phyloP scores from a whole-genome alignment of 2,888 invertebrate species.

The Apotomis betuletana region DNA sequence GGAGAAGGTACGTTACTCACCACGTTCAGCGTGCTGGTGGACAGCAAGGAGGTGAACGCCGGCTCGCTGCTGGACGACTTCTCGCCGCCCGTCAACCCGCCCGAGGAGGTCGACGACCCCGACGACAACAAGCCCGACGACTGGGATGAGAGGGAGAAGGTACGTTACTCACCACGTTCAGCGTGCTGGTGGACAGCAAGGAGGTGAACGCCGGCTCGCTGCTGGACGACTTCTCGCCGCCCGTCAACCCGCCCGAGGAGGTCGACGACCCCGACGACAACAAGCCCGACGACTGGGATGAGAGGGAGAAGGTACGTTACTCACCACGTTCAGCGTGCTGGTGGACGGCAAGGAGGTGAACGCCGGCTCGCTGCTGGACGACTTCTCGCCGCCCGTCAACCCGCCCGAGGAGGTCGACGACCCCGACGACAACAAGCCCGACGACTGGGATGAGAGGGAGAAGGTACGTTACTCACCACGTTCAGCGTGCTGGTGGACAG shows the following conservation, averaged over 20 bases:
- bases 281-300: slow-evolving; percentile 98
- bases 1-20: slow-evolving; percentile 63
- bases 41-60: slow-evolving; percentile 91
- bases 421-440: slow-evolving; percentile 92
- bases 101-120: slow-evolving; percentile 96
- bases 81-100: slow-evolving; percentile 97
- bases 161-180: slow-evolving; percentile 80
- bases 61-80: slow-evolving; percentile 95
- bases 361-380: slow-evolving; percentile 93
- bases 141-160: slow-evolving; percentile 95
- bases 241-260: slow-evolving; percentile 97
- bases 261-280: slow-evolving; percentile 95
- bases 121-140: slow-evolving; percentile 92
- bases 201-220: slow-evolving; percentile 93
- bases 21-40: slow-evolving; percentile 92
- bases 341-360: slow-evolving; percentile 93
- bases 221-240: slow-evolving; percentile 94
- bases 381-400: slow-evolving; percentile 96
- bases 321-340: not conserved
- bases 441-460: slow-evolving; percentile 98
- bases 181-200: slow-evolving; percentile 93
- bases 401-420: slow-evolving; percentile 98
- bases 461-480: slow-evolving; percentile 92
- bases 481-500: slow-evolving; percentile 88
- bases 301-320: slow-evolving; percentile 83